These are phyloP conservation scores for Spongia lamella DNA, from an alignment of 37 sponge, comb jelly and placozoan species.

Conservation along the genomic window DNA sequence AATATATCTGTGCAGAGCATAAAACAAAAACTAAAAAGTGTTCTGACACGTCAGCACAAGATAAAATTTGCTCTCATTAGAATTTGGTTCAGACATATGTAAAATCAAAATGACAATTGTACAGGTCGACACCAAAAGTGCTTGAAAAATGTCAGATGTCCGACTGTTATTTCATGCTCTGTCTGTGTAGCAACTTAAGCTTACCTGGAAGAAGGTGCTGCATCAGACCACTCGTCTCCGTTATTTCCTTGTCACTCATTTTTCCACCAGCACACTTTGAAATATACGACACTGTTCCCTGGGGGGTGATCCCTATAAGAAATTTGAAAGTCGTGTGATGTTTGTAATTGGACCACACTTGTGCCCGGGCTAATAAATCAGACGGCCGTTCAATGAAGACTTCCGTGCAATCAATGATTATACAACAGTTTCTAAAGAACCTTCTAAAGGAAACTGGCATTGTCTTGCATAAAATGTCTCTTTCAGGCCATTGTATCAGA, in stretches of 20 bases:
- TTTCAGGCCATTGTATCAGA: conserved; percentile 8
- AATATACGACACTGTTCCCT: conserved; percentile 21
- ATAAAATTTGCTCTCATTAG: too few relatives aligned
- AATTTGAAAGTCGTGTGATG: conserved; percentile 52
- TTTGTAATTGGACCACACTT: conserved; percentile 35
- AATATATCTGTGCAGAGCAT: too few relatives aligned
- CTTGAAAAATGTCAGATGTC: too few relatives aligned
- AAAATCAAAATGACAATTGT: too few relatives aligned
- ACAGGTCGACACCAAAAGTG: too few relatives aligned
- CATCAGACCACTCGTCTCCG: conserved; percentile 20
- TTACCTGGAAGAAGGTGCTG: conserved; percentile 28
- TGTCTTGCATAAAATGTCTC: neutral
- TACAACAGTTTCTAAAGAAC: conserved; percentile 3
- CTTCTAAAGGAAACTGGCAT: conserved; percentile 16
- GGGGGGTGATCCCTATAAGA: conserved; percentile 30
- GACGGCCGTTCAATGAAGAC: conserved; percentile 37
- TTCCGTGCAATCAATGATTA: conserved; percentile 42
- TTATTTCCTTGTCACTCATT: conserved; percentile 17
- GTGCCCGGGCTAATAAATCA: conserved; percentile 21
- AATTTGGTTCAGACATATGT: too few relatives aligned
- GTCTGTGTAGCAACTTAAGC: too few relatives aligned
- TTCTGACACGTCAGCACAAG: too few relatives aligned
- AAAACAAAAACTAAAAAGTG: too few relatives aligned
- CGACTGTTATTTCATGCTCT: too few relatives aligned
- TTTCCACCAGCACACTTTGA: conserved; percentile 24